Conservation (phyloP, 2,113 vertebrate genomes). For the Cryptomyrus ogoouensis region DNA sequence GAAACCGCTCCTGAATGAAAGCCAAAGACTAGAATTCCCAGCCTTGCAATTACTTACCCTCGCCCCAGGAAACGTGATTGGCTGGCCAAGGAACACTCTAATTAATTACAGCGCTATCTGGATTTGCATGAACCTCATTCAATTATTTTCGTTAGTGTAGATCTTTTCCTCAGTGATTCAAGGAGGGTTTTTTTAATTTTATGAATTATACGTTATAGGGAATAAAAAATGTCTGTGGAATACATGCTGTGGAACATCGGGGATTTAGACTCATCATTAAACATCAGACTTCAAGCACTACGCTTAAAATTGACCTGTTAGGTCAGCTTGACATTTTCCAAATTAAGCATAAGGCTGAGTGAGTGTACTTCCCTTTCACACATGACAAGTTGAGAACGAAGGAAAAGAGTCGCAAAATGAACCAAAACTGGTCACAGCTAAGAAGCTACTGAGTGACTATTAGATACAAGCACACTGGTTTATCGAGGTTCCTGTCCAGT, state of each 20-base stretch:
- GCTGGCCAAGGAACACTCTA: background rate
- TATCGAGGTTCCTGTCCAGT: background rate
- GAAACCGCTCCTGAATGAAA: slow-evolving; percentile 32
- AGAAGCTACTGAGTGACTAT: background rate
- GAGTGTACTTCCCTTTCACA: background rate
- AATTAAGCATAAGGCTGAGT: background rate
- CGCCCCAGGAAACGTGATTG: slow-evolving; percentile 13
- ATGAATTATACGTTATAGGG: background rate
- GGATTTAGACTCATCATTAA: background rate
- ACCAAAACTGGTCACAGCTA: background rate
- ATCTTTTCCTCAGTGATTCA: background rate
- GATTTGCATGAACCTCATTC: background rate
- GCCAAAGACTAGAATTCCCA: slow-evolving; percentile 23
- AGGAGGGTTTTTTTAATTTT: background rate
- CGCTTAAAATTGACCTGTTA: background rate
- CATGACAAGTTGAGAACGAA: background rate
- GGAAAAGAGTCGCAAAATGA: background rate
- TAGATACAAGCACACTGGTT: background rate
- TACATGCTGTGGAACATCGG: background rate
- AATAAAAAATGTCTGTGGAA: background rate
- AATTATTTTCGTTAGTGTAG: background rate
- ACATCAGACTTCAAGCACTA: background rate
- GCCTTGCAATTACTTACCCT: slow-evolving; percentile 25
- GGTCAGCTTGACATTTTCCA: background rate
- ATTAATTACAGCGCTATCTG: background rate